Evolutionary conservation across 1,140 invertebrate genomes (phyloP), one percentile per base, ranked within the genome.

Genomic region (Gonatopus flavifemur): DNA sequence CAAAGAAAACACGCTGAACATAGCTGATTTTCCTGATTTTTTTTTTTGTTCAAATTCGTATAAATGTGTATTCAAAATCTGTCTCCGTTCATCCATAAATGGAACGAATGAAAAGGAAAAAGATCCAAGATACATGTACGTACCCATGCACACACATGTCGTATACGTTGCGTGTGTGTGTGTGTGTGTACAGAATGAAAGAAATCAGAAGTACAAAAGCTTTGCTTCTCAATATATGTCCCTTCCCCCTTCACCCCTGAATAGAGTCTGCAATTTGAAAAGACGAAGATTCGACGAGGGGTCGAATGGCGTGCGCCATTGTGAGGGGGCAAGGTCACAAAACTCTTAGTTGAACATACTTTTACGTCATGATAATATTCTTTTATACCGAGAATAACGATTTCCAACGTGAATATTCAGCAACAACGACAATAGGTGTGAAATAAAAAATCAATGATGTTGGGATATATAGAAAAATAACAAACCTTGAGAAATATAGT

Each of bases 241-340:
- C 47, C 59, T 43, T 62, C 49, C 48, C 49, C 35, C 59, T 60
- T n/a, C n/a, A n/a, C 12, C 22, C 44, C 57, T 74, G 69, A 76
- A 74, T 76, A 68, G 62, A 64, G 64, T 67, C 66, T 70, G 66
- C 55, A 55, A 69, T 69, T 70, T 70, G 64, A 70, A 70, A 69
- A 60, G 62, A 50, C 43, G 44, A 50, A 62, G 59, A 59, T 70
- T 61, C 52, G 55, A 53, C 60, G 64, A 74, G 66, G 71, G 70
- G 63, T 72, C 63, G n/a, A n/a, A n/a, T n/a, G n/a, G 62, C 59
- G 64, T 40, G 49, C 49, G 53, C 57, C 62, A 73, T 77, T 76
- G 72, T 75, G 21, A 62, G 47, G 38, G 64, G 64, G 56, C 74
- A 77, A 77, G 75, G 75, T 75, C 72, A 76, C 71, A 75, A 75